Base-by-base conservation (phyloP, 2,888 invertebrate species). In the Agrilus cyanescens region DNA sequence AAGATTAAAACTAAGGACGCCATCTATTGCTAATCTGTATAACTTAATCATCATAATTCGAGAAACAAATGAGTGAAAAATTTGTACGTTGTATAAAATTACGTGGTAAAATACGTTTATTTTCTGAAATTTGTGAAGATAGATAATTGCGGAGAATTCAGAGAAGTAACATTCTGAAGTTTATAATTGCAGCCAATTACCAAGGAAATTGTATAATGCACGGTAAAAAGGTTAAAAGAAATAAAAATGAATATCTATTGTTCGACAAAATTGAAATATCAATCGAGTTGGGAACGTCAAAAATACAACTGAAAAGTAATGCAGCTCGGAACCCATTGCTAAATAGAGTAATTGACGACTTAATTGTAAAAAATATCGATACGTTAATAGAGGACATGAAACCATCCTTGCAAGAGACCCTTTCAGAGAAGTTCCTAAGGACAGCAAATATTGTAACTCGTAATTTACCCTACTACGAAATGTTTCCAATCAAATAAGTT, bases 401-500 rank as follows among this genome's bases (percentile, higher is more conserved):
- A 48, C 82, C 82, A 6, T 75, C 75, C n/a, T 57, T 82, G 54
- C 81, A 82, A 55, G 62, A 69, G 35, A 70, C 77, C 12, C 68
- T 81, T 32, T 72, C 74, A 3, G 74, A 77, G 37, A 73, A 80
- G 41, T 78, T 82, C 52, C 78, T 78, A 1, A 74, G 76, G 48
- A 77, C 80, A 57, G 76, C 81, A 1, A 81, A 82, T 55, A 77
- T 74, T 59, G 78, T 82, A 46, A 79, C 80, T 1, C 69, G 72
- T 10, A 74, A 73, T 43, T 82, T 82, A 58, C 76, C 80, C 4
- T 82, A 78, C 57, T 72, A 78, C 49, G 80, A 82, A 67, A 65
- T 82, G 42, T 82, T 82, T 56, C 81, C 81, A 30, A 71, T 58
- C 36, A 16, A 45, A 30, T 7, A 37, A 40, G n/a, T 12, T 37